Evolutionary conservation across 2,888 invertebrate species (phyloP).

Genomic region (Plebejus anna): DNA sequence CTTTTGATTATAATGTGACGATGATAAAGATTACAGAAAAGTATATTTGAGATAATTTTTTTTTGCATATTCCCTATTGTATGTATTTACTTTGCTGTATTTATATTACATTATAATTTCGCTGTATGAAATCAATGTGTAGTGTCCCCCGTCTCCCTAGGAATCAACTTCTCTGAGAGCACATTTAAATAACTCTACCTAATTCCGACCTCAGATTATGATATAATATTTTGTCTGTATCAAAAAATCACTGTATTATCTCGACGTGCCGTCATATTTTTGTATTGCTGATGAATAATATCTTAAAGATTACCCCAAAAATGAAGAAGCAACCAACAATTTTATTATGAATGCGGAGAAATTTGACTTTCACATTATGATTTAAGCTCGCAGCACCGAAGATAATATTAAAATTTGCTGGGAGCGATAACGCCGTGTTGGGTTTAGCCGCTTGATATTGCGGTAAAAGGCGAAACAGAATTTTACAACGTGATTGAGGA

Average conservation of each 20-base stretch:
- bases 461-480: not conserved
- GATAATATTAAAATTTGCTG: constrained; percentile 7
- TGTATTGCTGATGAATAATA: not conserved
- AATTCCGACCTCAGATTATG: no score
- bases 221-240: no score
- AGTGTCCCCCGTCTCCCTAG: no score
- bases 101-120: no score
- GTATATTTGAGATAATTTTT: no score
- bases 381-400: constrained; percentile 23
- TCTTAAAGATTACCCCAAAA: not conserved
- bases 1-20: no score
- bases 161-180: no score
- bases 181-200: no score
- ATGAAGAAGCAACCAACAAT: not conserved
- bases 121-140: no score
- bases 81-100: no score
- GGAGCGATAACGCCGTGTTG: not conserved
- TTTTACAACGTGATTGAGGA: constrained; percentile 10
- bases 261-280: not conserved
- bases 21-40: no score
- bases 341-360: constrained; percentile 7
- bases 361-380: constrained; percentile 12
- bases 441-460: not conserved
- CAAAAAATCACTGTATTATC: not conserved
- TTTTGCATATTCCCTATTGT: no score